Evolutionary conservation across 2,888 invertebrate genomes (phyloP).

Genomic region (Alentia gelatinosa): DNA sequence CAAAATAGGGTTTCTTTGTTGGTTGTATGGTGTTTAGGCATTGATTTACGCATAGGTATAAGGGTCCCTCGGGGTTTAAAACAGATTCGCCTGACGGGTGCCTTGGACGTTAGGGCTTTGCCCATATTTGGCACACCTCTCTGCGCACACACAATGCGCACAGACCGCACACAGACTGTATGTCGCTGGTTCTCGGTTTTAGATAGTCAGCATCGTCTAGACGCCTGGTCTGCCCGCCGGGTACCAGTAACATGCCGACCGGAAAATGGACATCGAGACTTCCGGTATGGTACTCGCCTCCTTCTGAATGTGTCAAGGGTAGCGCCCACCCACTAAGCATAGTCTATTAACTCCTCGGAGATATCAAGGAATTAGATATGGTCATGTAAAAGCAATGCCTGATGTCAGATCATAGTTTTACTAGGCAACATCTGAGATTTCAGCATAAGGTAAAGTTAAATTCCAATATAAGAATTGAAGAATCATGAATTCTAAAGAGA

Average conservation of each 20-base stretch:
- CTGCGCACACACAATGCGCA: slow-evolving; percentile 43
- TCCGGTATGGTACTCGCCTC: background rate
- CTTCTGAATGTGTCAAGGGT: too few relatives aligned
- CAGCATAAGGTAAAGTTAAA: too few relatives aligned
- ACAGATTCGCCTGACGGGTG: background rate
- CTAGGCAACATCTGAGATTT: too few relatives aligned
- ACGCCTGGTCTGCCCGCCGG: background rate
- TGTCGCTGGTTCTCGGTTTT: background rate
- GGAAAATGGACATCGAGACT: background rate
- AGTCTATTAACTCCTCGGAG: too few relatives aligned
- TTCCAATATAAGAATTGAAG: too few relatives aligned
- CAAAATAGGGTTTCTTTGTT: too few relatives aligned
- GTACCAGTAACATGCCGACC: background rate
- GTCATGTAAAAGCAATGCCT: too few relatives aligned
- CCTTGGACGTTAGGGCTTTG: background rate
- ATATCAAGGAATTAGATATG: too few relatives aligned
- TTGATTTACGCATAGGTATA: background rate
- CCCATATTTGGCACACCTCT: slow-evolving; percentile 27
- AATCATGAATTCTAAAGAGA: too few relatives aligned
- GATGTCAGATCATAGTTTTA: too few relatives aligned
- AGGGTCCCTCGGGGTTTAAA: background rate
- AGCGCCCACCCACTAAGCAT: too few relatives aligned
- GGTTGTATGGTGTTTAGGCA: too few relatives aligned
- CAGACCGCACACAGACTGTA: slow-evolving; percentile 39
- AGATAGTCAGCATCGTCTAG: background rate